These are phyloP conservation scores for Vanessa tameamea DNA, from an alignment of 1,140 invertebrate species.

Conservation along the genomic window DNA sequence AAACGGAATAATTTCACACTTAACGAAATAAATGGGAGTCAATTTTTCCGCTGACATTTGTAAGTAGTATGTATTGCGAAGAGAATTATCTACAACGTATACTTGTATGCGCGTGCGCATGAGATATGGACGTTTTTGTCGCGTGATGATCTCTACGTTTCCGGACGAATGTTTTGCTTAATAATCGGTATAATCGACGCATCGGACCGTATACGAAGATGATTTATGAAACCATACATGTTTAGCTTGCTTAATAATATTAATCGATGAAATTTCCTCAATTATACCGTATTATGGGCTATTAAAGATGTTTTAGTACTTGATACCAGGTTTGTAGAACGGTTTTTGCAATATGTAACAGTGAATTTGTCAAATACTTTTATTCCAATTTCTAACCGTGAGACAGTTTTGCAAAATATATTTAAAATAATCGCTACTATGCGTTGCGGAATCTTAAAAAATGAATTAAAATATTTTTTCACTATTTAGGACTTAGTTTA, in stretches of 20 bases:
- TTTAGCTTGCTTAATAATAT: slow-evolving; percentile 17
- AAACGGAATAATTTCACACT: neutral
- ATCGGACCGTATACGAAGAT: slow-evolving; percentile 38
- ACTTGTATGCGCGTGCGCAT: slow-evolving; percentile 39
- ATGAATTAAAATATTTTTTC: too few relatives aligned
- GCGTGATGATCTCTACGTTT: slow-evolving; percentile 56
- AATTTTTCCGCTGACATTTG: slow-evolving; percentile 2
- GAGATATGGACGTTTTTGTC: slow-evolving; percentile 52
- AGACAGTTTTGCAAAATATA: too few relatives aligned
- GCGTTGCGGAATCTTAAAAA: too few relatives aligned
- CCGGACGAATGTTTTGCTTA: slow-evolving; percentile 58
- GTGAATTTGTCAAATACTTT: too few relatives aligned
- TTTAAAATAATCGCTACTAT: too few relatives aligned
- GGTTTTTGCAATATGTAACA: too few relatives aligned
- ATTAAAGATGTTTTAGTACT: neutral
- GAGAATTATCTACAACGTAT: slow-evolving; percentile 14
- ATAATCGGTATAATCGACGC: slow-evolving; percentile 65
- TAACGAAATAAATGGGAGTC: neutral
- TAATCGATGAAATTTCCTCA: slow-evolving; percentile 5
- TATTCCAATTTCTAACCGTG: too few relatives aligned
- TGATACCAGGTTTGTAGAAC: neutral
- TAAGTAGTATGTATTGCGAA: neutral
- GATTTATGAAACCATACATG: slow-evolving; percentile 31
- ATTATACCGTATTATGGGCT: slow-evolving; percentile 4
- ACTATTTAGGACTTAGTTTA: too few relatives aligned